These are phyloP conservation scores for Ips typographus DNA, from an alignment of 1,140 invertebrate species.

Conservation along the genomic window DNA sequence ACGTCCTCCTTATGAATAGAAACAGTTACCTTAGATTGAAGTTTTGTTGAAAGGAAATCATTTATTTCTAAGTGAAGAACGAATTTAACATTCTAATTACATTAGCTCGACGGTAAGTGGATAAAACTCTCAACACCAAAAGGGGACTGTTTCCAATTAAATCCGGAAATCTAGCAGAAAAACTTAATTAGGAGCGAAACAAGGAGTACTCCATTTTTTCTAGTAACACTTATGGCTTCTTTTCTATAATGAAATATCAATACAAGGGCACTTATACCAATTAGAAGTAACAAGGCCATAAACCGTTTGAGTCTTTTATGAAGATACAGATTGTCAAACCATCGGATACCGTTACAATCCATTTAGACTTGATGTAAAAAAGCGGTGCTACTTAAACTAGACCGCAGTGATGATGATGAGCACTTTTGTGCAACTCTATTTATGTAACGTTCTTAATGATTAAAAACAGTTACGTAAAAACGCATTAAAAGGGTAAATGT, in stretches of 20 bases:
- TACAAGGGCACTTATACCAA: background rate
- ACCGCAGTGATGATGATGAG: background rate
- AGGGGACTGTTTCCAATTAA: too few species aligned
- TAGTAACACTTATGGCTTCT: background rate
- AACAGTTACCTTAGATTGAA: too few species aligned
- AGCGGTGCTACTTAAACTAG: background rate
- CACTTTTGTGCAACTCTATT: too few species aligned
- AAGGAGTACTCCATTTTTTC: background rate
- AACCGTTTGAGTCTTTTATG: background rate
- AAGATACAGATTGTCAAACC: background rate
- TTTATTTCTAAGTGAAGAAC: too few species aligned
- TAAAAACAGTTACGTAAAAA: too few species aligned
- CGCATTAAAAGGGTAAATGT: background rate
- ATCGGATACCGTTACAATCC: background rate
- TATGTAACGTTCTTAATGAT: too few species aligned
- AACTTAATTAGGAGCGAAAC: background rate
- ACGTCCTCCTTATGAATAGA: too few species aligned
- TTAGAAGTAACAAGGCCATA: conserved; percentile 1
- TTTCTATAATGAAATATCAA: background rate
- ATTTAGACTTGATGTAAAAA: conserved; percentile 4
- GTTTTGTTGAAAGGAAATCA: too few species aligned
- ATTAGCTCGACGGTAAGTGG: too few species aligned
- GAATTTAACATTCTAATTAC: too few species aligned
- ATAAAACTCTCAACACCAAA: too few species aligned
- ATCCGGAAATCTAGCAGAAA: background rate